These are phyloP conservation scores for Nephotettix cincticeps DNA, from an alignment of 1,140 invertebrate genomes.

Conservation along the genomic window DNA sequence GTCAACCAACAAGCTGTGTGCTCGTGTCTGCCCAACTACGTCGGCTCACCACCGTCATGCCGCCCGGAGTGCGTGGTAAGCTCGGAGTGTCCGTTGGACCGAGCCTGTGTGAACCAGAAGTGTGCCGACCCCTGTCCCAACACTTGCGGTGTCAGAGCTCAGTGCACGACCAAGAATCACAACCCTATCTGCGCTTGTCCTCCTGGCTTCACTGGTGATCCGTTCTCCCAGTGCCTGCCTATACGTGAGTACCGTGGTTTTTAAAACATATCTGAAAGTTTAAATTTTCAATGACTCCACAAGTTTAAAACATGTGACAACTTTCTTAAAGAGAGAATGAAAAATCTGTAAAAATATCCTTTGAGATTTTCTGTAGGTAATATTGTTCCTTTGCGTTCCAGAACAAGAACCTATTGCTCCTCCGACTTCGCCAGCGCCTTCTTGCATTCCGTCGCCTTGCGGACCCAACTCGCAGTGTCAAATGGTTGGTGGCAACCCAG, in stretches of 20 bases:
- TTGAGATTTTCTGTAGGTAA: too few relatives aligned
- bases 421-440: constrained; percentile 41
- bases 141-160: constrained; percentile 59
- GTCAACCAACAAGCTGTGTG: constrained; percentile 54
- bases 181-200: constrained; percentile 58
- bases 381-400: too few relatives aligned
- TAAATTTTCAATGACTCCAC: too few relatives aligned
- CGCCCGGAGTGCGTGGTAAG: constrained; percentile 56
- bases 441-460: constrained; percentile 55
- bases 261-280: too few relatives aligned
- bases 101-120: constrained; percentile 57
- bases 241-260: constrained; percentile 47
- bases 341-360: too few relatives aligned
- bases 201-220: constrained; percentile 56
- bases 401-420: constrained; percentile 34
- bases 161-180: constrained; percentile 59
- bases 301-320: too few relatives aligned
- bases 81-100: constrained; percentile 57
- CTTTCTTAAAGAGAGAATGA: too few relatives aligned
- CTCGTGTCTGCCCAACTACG: constrained; percentile 56
- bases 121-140: constrained; percentile 62
- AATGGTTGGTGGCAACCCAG: constrained; percentile 45
- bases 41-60: constrained; percentile 55
- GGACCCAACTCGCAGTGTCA: constrained; percentile 56
- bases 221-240: constrained; percentile 54